A percentile compares a stretch with the other conserved stretches of the same genome.
phyloP scores from a whole-genome alignment of 2,113 vertebrate genomes.

The Myotis yumanensis region DNA sequence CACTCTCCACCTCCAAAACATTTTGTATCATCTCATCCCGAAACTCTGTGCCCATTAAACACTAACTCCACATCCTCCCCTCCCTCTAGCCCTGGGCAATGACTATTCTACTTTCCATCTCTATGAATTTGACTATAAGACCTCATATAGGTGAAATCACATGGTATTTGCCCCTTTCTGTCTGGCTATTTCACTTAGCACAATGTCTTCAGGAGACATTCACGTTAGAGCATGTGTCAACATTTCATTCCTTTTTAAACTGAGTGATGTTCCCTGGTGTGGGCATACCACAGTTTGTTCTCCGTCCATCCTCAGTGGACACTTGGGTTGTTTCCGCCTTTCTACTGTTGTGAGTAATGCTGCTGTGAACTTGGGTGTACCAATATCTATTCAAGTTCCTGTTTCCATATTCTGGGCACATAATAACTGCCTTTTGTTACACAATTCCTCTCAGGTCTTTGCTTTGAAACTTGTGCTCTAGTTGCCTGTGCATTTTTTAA shows the following conservation, averaged over 20 bases:
- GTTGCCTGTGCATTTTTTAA: not conserved
- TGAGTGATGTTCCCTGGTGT: not conserved
- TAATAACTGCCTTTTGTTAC: not conserved
- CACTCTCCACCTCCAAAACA: not conserved
- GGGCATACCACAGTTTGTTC: not conserved
- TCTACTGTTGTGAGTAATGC: not conserved
- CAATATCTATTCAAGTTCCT: not conserved
- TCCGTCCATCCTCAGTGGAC: not conserved
- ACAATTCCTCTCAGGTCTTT: not conserved
- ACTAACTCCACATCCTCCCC: accelerated
- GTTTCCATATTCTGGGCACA: not conserved
- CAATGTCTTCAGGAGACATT: not conserved
- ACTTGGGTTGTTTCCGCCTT: not conserved
- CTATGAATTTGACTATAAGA: too few species aligned
- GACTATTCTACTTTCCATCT: not conserved
- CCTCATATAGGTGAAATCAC: not conserved
- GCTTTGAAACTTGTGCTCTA: not conserved
- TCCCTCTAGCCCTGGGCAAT: not conserved
- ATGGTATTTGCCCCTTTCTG: not conserved
- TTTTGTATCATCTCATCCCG: not conserved
- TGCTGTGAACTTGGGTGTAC: not conserved
- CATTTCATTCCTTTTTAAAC: not conserved
- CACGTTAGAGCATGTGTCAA: not conserved
- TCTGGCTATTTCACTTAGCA: not conserved
- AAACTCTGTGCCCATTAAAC: not conserved